A percentile compares a stretch with the other conserved stretches of the same genome.
These are phyloP conservation scores for Sturnus vulgaris DNA, from an alignment of 2,113 vertebrate genomes.

Conservation along the genomic window DNA sequence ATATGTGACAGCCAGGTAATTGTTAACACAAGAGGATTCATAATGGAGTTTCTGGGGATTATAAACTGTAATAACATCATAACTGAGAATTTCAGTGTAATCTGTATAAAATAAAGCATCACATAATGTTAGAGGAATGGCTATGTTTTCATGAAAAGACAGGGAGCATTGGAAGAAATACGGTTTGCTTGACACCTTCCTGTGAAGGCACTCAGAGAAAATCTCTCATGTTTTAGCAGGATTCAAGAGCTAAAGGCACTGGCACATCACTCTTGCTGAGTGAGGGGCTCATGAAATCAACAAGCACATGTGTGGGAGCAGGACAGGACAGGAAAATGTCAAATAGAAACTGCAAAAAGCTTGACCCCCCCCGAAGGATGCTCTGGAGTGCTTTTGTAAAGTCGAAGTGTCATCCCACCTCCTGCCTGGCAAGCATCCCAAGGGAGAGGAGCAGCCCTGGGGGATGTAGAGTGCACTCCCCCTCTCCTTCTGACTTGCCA, in stretches of 20 bases:
- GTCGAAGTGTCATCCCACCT: background rate
- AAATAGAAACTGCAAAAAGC: background rate
- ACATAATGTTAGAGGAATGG: background rate
- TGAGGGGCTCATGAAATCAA: background rate
- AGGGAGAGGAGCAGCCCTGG: background rate
- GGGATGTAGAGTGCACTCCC: background rate
- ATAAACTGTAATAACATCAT: background rate
- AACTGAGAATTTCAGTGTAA: background rate
- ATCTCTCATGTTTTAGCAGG: background rate
- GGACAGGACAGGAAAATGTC: background rate
- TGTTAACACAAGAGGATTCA: background rate
- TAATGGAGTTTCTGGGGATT: background rate
- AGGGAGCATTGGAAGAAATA: background rate
- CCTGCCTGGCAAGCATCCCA: background rate
- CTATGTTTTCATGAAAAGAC: background rate
- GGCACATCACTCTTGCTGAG: background rate
- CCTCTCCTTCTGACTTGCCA: fast-evolving
- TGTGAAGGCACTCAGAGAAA: background rate
- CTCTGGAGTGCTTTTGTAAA: background rate
- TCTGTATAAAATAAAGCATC: constrained; percentile 1
- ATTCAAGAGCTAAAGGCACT: background rate
- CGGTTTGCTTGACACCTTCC: background rate
- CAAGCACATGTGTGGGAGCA: background rate
- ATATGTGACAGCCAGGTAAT: background rate
- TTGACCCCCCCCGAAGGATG: fast-evolving